Percentiles rank a stretch among this genome's conserved stretches.
Conservation (phyloP, 2,888 invertebrate genomes). For the Parnassius glacialis region DNA sequence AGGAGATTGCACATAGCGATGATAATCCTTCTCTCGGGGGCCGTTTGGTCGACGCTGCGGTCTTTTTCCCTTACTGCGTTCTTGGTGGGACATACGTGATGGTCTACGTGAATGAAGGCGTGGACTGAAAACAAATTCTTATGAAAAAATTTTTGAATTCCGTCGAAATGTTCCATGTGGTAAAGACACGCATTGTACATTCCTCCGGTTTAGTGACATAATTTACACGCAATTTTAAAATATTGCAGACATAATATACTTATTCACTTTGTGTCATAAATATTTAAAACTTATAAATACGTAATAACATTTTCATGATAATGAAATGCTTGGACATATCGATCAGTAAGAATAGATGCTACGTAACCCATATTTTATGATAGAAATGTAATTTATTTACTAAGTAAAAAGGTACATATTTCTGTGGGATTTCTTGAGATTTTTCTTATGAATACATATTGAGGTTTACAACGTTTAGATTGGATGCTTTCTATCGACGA, state of each 20-base stretch:
- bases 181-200: slow-evolving; percentile 18
- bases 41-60: slow-evolving; percentile 45
- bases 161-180: background rate
- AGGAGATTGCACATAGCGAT: slow-evolving; percentile 25
- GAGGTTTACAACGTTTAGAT: too few species aligned
- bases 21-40: slow-evolving; percentile 26
- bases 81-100: slow-evolving; percentile 55
- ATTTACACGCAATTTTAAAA: slow-evolving; percentile 12
- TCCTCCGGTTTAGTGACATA: slow-evolving; percentile 9
- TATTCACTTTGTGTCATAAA: background rate
- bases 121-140: slow-evolving; percentile 41
- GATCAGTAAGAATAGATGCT: too few species aligned
- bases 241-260: background rate
- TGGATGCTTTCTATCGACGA: too few species aligned
- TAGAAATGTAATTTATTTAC: too few species aligned
- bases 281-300: slow-evolving; percentile 10
- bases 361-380: too few species aligned
- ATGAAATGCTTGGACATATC: too few species aligned
- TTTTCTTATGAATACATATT: too few species aligned
- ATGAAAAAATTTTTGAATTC: background rate
- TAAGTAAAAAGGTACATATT: too few species aligned
- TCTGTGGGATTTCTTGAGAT: too few species aligned
- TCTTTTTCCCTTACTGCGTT: slow-evolving; percentile 57
- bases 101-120: slow-evolving; percentile 56
- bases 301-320: background rate